A percentile compares a stretch with the other conserved stretches of the same genome.
phyloP scores from a whole-genome alignment of 1,140 invertebrate species.

The Aethina tumida region DNA sequence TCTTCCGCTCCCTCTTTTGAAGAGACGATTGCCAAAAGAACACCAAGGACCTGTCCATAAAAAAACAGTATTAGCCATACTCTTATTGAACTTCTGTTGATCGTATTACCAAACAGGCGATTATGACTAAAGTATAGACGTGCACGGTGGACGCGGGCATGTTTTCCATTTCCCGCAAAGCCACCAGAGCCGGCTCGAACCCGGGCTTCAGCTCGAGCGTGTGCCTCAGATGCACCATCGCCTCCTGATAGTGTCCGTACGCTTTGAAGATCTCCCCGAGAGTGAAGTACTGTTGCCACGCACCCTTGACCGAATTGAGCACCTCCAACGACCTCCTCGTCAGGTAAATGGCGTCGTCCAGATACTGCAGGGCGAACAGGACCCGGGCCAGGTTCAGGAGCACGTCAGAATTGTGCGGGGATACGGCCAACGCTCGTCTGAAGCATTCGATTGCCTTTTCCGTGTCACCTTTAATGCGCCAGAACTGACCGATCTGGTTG shows the following conservation, averaged over 20 bases:
- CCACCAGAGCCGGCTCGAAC: conserved; percentile 64
- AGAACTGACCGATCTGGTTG: conserved; percentile 84
- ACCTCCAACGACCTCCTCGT: conserved; percentile 53
- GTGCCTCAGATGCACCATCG: conserved; percentile 67
- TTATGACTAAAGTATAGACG: conserved; percentile 75
- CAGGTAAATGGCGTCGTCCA: conserved; percentile 81
- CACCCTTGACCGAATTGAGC: conserved; percentile 70
- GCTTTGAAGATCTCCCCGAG: conserved; percentile 76
- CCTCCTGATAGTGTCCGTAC: conserved; percentile 74
- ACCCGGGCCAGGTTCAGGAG: conserved; percentile 75
- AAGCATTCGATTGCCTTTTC: conserved; percentile 81
- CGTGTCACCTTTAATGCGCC: conserved; percentile 76
- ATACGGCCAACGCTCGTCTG: conserved; percentile 69
- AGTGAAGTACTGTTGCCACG: conserved; percentile 85
- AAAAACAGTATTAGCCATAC: conserved; percentile 16
- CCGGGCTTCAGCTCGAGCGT: conserved; percentile 72
- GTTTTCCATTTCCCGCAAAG: conserved; percentile 68
- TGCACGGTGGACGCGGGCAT: conserved; percentile 63
- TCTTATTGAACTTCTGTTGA: neutral
- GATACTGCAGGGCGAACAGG: conserved; percentile 72
- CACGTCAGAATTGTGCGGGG: conserved; percentile 77
- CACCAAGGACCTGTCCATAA: conserved; percentile 64
- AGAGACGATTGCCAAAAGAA: conserved; percentile 69
- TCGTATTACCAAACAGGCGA: conserved; percentile 71
- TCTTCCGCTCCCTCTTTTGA: conserved; percentile 51